Percentiles rank a stretch among this genome's conserved stretches.
phyloP scores from a whole-genome alignment of 2,888 invertebrate species.

The Drosophila hawaiiensis region DNA sequence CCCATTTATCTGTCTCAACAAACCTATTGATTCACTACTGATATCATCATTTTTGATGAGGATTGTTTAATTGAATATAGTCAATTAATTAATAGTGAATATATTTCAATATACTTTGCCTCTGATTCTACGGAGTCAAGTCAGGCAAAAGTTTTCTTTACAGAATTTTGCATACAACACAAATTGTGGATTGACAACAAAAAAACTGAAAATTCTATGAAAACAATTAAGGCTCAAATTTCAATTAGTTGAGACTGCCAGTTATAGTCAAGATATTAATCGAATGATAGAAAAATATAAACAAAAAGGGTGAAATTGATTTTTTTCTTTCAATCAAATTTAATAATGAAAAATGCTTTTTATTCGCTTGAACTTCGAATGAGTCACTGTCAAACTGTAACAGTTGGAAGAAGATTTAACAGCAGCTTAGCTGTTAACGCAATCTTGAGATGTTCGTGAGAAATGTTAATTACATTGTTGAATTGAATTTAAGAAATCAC shows the following conservation, averaged over 20 bases:
- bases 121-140: background rate
- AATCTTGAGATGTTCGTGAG: background rate
- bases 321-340: background rate
- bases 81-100: background rate
- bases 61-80: background rate
- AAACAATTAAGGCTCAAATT: background rate
- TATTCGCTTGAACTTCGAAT: background rate
- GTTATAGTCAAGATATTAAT: background rate
- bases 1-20: background rate
- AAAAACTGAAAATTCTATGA: background rate
- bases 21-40: background rate
- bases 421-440: background rate
- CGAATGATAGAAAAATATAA: background rate
- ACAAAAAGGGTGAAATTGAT: background rate
- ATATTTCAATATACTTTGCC: background rate
- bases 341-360: background rate
- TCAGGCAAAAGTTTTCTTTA: background rate
- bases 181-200: background rate
- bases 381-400: background rate
- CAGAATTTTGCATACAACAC: background rate
- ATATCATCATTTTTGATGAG: background rate
- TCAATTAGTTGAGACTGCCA: background rate
- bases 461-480: background rate
- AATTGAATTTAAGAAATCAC: background rate
- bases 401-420: background rate